These are phyloP conservation scores for Acleris sparsana DNA, from an alignment of 2,888 invertebrate genomes.

Conservation along the genomic window DNA sequence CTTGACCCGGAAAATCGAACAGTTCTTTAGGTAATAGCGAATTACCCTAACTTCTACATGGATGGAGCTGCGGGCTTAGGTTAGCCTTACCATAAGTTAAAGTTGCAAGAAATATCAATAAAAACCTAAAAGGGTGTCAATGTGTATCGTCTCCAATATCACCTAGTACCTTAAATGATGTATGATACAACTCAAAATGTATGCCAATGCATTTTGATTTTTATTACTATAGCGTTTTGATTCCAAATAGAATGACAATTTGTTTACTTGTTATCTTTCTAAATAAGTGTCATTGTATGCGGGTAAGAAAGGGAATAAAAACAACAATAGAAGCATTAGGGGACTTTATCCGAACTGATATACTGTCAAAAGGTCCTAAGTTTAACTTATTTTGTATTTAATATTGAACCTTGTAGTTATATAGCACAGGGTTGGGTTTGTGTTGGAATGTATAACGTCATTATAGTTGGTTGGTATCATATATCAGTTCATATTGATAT, in stretches of 20 bases:
- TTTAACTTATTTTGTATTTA: background rate
- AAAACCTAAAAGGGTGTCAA: background rate
- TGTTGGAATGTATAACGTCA: background rate
- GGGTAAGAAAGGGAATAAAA: conserved; percentile 14
- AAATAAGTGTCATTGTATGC: conserved; percentile 6
- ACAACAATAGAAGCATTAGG: conserved; percentile 27
- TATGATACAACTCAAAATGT: background rate
- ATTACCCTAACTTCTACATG: too few species aligned
- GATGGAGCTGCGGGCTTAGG: too few species aligned
- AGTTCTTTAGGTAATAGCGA: too few species aligned
- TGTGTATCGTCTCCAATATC: background rate
- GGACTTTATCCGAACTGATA: background rate
- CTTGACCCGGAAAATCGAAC: too few species aligned
- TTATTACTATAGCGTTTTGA: background rate
- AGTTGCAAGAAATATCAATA: background rate
- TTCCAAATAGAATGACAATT: background rate
- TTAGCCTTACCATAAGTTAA: too few species aligned
- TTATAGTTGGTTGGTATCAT: background rate
- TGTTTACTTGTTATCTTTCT: background rate
- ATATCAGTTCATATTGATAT: too few species aligned
- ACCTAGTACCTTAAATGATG: background rate
- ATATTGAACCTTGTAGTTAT: background rate
- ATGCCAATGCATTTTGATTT: background rate
- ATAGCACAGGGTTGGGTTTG: too few species aligned
- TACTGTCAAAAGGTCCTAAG: background rate